Base-by-base conservation (phyloP, 2,797 vertebrate species). In the Epinephelus awoara region DNA sequence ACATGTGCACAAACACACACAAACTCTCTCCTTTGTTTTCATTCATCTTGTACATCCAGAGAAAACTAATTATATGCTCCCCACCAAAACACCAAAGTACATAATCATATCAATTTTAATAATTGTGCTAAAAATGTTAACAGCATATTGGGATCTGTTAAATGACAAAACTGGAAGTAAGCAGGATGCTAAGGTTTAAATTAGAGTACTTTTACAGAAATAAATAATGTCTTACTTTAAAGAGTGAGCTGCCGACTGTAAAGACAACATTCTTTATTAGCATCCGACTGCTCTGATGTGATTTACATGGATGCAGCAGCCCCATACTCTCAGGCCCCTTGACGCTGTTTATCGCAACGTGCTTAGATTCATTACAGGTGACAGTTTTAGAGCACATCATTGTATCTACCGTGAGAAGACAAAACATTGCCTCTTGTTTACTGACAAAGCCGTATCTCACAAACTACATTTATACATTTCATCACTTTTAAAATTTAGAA, bases 371-470 rank as follows among this genome's bases (percentile, higher is more conserved):
- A 91, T 91, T 90, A 92, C 85, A 89, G 90, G 89, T 91, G 91
- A 92, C 92, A 89, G 86, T 90, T 92, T 93, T 88, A 93, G 88
- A 91, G 84, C 84, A 71, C 77, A 84, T 89, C 83, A 85, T 81
- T 86, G 82, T 85, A 80, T 88, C 80, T 72, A 80, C 74, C 34
- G 50, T 80, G 67, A 88, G 65, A 69, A 81, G 62, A 80, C 72
- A 89, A 91, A 90, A 83, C 71, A 81, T 49, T 47, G 83, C 65
- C 66, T 75, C 77, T 73, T 88, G 77, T 87, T 84, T 80, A 85
- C 80, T 77, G 76, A 82, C 82, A 82, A 69, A 65, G 83, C 52
- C 5, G 27, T 69, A 86, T 63, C 79, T 84, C 63, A 79, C 59
- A 66, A 83, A 86, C 63, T 75, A 23, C 63, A 75, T 75, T 85